These are phyloP conservation scores for Heliornis fulica DNA, from an alignment of 2,113 vertebrate species.

Conservation along the genomic window DNA sequence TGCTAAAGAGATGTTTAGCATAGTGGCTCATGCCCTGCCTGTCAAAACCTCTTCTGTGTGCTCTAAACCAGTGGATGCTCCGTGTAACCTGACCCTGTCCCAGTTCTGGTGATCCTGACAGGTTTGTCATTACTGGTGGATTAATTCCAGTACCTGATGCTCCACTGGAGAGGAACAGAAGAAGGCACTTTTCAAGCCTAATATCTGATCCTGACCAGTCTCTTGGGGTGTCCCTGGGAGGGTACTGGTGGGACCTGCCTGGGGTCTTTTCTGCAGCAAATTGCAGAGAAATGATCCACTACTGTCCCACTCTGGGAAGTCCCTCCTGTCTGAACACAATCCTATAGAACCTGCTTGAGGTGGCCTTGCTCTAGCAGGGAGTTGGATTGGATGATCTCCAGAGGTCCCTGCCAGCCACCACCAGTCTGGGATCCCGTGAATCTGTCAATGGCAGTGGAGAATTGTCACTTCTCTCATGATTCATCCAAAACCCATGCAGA, in stretches of 20 bases:
- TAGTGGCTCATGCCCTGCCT: background rate
- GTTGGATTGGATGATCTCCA: too few relatives aligned
- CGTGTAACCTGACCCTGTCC: background rate
- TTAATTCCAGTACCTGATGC: background rate
- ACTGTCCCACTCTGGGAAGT: background rate
- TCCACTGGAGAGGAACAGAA: background rate
- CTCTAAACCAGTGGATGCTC: background rate
- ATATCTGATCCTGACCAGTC: background rate
- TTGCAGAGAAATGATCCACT: background rate
- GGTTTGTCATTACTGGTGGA: fast-evolving
- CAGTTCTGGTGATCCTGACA: background rate
- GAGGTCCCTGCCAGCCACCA: too few relatives aligned
- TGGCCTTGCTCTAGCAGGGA: too few relatives aligned
- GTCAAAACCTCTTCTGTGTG: background rate
- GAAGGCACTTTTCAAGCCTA: background rate
- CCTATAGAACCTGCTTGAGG: too few relatives aligned
- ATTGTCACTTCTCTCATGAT: fast-evolving
- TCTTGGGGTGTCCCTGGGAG: background rate
- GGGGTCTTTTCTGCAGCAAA: background rate
- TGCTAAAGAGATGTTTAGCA: background rate
- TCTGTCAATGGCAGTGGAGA: background rate
- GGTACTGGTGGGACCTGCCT: background rate
- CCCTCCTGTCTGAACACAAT: too few relatives aligned
- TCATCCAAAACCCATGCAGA: background rate
- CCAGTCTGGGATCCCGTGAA: too few relatives aligned